Evolutionary conservation across 2,888 invertebrate genomes (phyloP).

Genomic region (Nemapogon koenigi): DNA sequence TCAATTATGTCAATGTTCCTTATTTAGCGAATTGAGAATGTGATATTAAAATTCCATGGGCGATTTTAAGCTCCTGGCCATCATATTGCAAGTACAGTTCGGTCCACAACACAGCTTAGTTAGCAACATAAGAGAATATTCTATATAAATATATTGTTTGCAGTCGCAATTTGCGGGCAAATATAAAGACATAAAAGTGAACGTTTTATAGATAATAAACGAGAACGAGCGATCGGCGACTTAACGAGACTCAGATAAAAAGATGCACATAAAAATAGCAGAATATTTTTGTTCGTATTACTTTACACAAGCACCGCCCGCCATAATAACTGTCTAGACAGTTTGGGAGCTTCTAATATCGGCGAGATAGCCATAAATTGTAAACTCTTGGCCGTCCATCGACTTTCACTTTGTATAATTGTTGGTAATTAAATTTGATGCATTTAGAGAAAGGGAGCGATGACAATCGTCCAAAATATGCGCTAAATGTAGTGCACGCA

Average conservation of each 20-base stretch:
- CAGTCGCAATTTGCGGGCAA: constrained; percentile 7
- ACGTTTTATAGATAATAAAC: constrained; percentile 15
- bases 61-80: no score
- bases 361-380: constrained; percentile 6
- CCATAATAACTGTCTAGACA: constrained; percentile 10
- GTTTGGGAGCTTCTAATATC: constrained; percentile 7
- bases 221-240: constrained; percentile 10
- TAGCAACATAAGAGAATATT: no score
- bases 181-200: constrained; percentile 16
- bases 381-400: background rate
- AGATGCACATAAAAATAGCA: constrained; percentile 9
- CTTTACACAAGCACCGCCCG: constrained; percentile 3
- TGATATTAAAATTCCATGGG: no score
- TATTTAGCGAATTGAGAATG: no score
- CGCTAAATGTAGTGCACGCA: no score
- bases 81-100: no score
- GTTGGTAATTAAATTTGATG: constrained; percentile 11
- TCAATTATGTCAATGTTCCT: no score
- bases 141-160: constrained; percentile 3
- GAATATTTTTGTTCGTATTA: background rate
- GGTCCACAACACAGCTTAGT: no score
- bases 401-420: constrained; percentile 10
- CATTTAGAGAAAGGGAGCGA: constrained; percentile 10
- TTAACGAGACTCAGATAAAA: constrained; percentile 11
- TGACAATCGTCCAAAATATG: constrained; percentile 8